A percentile compares a stretch with the other conserved stretches of the same genome.
These are phyloP conservation scores for Eurosta solidaginis DNA, from an alignment of 1,140 invertebrate species.

Conservation along the genomic window DNA sequence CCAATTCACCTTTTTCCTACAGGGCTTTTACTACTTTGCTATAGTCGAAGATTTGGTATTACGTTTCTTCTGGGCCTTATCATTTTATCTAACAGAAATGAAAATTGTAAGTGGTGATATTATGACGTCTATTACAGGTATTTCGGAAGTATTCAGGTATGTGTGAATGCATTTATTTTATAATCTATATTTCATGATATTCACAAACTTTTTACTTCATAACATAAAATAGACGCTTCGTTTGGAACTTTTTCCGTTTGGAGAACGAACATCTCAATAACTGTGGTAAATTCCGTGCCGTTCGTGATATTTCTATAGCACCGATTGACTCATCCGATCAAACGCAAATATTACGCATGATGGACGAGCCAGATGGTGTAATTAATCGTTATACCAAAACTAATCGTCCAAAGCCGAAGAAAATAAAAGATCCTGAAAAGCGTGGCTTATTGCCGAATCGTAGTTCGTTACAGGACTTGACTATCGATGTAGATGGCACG, in stretches of 20 bases:
- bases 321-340: constrained; percentile 94
- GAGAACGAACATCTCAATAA: constrained; percentile 99
- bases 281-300: constrained; percentile 98
- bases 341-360: constrained; percentile 88
- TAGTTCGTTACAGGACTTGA: constrained; percentile 61
- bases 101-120: constrained; percentile 79
- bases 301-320: constrained; percentile 96
- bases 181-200: too few relatives aligned
- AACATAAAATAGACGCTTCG: constrained; percentile 86
- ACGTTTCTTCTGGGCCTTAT: constrained; percentile 89
- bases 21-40: constrained; percentile 96
- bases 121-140: constrained; percentile 86
- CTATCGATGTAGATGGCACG: constrained; percentile 55
- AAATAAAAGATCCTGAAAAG: constrained; percentile 65
- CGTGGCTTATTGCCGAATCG: constrained; percentile 62
- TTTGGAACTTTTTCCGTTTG: constrained; percentile 99
- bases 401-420: constrained; percentile 61
- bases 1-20: constrained; percentile 50
- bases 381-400: constrained; percentile 72
- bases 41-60: constrained; percentile 94
- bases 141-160: constrained; percentile 93
- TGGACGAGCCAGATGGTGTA: constrained; percentile 92
- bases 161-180: background rate
- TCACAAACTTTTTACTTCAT: constrained; percentile 1
- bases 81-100: constrained; percentile 85